Evolutionary conservation across 2,113 vertebrate species (phyloP).

Genomic region (Scomber colias): DNA sequence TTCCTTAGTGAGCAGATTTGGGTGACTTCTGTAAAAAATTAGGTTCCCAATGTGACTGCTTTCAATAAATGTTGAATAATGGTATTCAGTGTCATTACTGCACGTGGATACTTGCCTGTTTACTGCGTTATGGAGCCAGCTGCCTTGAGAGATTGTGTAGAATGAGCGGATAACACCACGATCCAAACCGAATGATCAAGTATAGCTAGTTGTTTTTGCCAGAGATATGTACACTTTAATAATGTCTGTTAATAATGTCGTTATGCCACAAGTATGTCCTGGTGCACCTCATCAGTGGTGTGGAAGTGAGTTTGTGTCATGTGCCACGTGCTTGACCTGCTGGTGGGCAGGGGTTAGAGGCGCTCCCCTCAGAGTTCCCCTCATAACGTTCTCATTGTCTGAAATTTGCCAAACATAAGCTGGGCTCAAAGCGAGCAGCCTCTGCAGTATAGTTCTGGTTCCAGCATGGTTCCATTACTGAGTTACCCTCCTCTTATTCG

Average conservation of each 20-base stretch:
- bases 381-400: constrained; percentile 76
- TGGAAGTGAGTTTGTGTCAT: constrained; percentile 5
- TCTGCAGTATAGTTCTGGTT: constrained; percentile 34
- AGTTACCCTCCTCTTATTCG: constrained; percentile 72
- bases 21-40: constrained; percentile 3
- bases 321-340: constrained; percentile 35
- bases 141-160: neutral
- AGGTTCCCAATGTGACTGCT: constrained; percentile 9
- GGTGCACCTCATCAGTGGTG: constrained; percentile 16
- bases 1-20: neutral
- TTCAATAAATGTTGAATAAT: constrained; percentile 23
- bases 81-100: constrained; percentile 11
- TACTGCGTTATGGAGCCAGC: neutral
- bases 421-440: constrained; percentile 68
- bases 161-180: neutral
- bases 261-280: neutral
- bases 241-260: constrained; percentile 18
- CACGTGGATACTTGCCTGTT: neutral
- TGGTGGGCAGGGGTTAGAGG: constrained; percentile 41
- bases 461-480: constrained; percentile 84
- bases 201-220: neutral
- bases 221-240: constrained; percentile 4
- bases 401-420: constrained; percentile 75
- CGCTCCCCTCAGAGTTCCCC: constrained; percentile 35
- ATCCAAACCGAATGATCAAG: neutral